A percentile compares a stretch with the other conserved stretches of the same genome.
phyloP scores from a whole-genome alignment of 2,113 vertebrate genomes.

The Sigmodon hispidus region DNA sequence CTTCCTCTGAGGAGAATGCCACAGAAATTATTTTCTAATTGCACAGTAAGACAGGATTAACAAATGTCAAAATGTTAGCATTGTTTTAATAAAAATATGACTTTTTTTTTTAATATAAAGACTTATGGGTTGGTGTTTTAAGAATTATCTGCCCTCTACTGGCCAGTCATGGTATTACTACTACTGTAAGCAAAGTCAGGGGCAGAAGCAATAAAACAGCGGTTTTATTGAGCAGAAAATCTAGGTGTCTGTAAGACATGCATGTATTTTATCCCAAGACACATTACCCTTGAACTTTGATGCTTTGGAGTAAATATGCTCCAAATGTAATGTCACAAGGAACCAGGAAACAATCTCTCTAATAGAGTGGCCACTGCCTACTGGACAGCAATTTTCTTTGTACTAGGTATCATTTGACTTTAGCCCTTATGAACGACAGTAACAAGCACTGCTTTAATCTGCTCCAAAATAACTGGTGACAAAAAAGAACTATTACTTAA shows the following conservation, averaged over 20 bases:
- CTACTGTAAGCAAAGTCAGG: not conserved
- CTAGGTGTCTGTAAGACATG: not conserved
- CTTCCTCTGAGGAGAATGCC: not conserved
- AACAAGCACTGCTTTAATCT: constrained; percentile 22
- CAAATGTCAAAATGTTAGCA: not conserved
- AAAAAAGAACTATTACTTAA: not conserved
- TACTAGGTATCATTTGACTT: not conserved
- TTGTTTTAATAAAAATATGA: not conserved
- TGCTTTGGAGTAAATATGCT: constrained; percentile 16
- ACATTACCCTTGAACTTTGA: constrained; percentile 6
- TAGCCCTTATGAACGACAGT: not conserved
- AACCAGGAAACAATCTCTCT: not conserved
- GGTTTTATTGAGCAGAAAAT: not conserved
- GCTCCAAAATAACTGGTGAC: not conserved
- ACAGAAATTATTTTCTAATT: constrained; percentile 13
- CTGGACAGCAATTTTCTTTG: not conserved
- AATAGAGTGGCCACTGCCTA: not conserved
- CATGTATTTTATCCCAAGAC: not conserved
- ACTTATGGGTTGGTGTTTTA: not conserved
- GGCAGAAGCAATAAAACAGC: not conserved
- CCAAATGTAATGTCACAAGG: constrained; percentile 49
- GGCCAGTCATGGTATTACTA: not conserved
- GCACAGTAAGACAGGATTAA: constrained; percentile 2
- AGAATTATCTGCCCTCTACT: not conserved
- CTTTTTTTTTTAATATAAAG: not conserved